Evolutionary conservation across 2,113 vertebrate genomes (phyloP).

Genomic region (Ceratotherium simum): DNA sequence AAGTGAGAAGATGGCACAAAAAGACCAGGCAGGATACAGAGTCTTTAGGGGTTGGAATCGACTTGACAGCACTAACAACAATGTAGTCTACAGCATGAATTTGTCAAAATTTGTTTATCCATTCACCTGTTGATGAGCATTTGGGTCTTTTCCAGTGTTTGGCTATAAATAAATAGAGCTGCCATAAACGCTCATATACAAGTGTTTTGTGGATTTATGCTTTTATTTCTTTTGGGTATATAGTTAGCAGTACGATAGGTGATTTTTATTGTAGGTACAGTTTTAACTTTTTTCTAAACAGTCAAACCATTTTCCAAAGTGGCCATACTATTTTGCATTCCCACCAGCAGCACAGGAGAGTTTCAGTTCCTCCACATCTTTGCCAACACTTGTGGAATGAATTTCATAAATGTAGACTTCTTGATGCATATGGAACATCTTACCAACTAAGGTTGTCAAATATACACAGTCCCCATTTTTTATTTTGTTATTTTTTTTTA

Average conservation of each 20-base stretch:
- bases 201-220: neutral
- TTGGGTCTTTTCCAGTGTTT: neutral
- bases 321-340: neutral
- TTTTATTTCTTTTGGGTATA: neutral
- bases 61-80: too few species aligned
- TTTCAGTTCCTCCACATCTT: neutral
- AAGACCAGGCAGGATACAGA: too few species aligned
- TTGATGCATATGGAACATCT: neutral
- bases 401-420: neutral
- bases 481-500: too few species aligned
- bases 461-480: too few species aligned
- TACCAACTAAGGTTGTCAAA: neutral
- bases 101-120: neutral
- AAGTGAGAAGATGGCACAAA: too few species aligned
- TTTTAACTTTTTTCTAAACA: neutral
- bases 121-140: neutral
- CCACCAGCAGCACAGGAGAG: neutral
- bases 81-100: neutral
- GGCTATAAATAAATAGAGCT: neutral
- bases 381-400: neutral
- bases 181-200: rapidly evolving
- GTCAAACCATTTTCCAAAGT: neutral
- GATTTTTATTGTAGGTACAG: rapidly evolving
- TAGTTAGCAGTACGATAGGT: neutral
- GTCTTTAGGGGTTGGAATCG: too few species aligned